Evolutionary conservation across 2,888 invertebrate genomes (phyloP), one percentile per base, ranked within the genome.

Genomic region (Mantis religiosa): DNA sequence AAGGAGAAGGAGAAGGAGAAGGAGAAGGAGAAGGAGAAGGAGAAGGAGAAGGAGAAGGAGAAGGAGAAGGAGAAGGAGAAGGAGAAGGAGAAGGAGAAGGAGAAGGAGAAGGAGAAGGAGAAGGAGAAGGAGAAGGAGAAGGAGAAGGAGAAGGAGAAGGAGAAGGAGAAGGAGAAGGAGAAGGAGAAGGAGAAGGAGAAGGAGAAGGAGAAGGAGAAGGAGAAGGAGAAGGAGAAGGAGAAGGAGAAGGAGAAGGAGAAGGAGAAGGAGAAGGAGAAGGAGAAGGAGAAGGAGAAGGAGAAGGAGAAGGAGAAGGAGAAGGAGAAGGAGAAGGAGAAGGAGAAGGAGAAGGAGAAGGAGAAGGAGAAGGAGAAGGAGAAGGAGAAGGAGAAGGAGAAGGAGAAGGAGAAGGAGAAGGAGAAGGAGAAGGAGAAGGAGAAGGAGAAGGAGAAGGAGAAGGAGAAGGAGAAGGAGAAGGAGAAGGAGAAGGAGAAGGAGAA

Each of bases 341-440:
- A 85, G 90, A 90, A 90, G 90, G 90, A 89, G 90, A 90, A 90
- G 90, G 90, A 89, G 90, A 90, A 90, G 90, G 90, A 89, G 89
- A 90, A 84, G 89, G 88, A 89, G 89, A 30, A 89, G 88, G 90
- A 87, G 89, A 90, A 85, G 85, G 87, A 84, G 88, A 90, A 90
- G 90, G 90, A 89, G 90, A 90, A 90, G 90, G 90, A 89, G 90
- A 90, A 90, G 90, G 90, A 89, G 90, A 90, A 90, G 90, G 90
- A 89, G 90, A 90, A 90, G 90, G 90, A 89, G 90, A 90, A 90
- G 89, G 90, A 89, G 90, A 90, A 90, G 90, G 90, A 89, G 90
- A 90, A 90, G 90, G 90, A 89, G 90, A 90, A 90, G 90, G 90
- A 89, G 90, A 90, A 89, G 89, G 90, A 85, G 90, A 90, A 89